Evolutionary conservation across 2,888 invertebrate species (phyloP).

Genomic region (Diploptera punctata): DNA sequence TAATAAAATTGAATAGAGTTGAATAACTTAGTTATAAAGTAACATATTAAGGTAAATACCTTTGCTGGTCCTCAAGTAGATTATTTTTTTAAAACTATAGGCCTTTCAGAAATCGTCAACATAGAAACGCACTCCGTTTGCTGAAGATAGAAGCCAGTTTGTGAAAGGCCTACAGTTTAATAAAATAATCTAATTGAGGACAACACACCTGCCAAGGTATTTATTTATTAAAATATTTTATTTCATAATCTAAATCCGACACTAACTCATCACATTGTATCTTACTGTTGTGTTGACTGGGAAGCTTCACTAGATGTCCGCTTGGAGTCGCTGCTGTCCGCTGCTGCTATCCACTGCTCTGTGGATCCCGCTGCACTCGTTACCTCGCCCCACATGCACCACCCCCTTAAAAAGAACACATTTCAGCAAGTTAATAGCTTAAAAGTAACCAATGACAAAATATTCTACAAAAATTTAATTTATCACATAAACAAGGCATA

Average conservation of each 20-base stretch:
- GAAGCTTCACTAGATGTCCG: slow-evolving; percentile 17
- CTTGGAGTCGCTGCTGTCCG: slow-evolving; percentile 11
- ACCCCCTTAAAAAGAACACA: background rate
- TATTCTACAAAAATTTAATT: too few relatives aligned
- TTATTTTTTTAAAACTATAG: background rate
- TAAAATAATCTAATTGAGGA: background rate
- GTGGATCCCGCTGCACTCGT: slow-evolving; percentile 6
- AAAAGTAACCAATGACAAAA: too few relatives aligned
- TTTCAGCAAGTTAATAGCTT: too few relatives aligned
- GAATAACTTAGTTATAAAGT: too few relatives aligned
- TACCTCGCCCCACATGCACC: background rate
- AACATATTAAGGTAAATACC: too few relatives aligned
- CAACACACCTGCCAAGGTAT: too few relatives aligned
- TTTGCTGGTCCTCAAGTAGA: too few relatives aligned
- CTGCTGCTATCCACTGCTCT: slow-evolving; percentile 1
- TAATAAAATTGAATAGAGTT: too few relatives aligned
- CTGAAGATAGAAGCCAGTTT: background rate
- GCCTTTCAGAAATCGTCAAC: background rate
- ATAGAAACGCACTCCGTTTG: background rate
- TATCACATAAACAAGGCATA: too few relatives aligned
- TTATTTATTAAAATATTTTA: background rate
- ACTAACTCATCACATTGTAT: too few relatives aligned
- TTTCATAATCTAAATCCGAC: background rate
- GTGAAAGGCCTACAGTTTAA: background rate
- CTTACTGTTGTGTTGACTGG: slow-evolving; percentile 1